Conservation (phyloP, 2,113 vertebrate genomes). For the Centropus bengalensis region DNA sequence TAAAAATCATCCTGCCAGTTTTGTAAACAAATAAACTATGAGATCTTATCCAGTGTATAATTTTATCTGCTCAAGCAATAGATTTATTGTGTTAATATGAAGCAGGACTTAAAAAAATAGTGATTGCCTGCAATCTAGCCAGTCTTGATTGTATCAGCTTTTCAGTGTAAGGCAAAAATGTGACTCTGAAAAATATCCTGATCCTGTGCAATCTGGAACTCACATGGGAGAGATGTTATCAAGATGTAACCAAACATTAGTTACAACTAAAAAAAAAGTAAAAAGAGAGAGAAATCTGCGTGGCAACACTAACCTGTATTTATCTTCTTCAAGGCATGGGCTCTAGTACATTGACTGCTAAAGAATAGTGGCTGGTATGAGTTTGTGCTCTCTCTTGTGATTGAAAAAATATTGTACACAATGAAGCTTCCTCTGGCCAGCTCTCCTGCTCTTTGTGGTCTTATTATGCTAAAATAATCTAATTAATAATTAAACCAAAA, state of each 20-base stretch:
- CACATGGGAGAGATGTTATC: constrained; percentile 56
- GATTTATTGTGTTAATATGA: constrained; percentile 76
- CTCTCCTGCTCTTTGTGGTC: not conserved
- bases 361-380: not conserved
- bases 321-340: not conserved
- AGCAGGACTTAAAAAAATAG: constrained; percentile 68
- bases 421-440: not conserved
- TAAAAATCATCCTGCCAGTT: constrained; percentile 65
- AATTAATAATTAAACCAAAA: not conserved
- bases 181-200: constrained; percentile 63
- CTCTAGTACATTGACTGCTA: not conserved
- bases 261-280: not conserved
- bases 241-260: constrained; percentile 27
- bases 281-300: not conserved
- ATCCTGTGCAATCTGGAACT: constrained; percentile 51
- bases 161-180: constrained; percentile 46
- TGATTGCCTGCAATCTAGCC: constrained; percentile 61
- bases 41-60: constrained; percentile 64
- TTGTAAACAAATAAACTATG: constrained; percentile 66
- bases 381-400: not conserved
- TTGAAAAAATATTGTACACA: not conserved
- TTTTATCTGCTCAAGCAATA: constrained; percentile 65
- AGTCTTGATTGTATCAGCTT: constrained; percentile 70
- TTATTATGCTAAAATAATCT: not conserved
- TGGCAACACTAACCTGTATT: constrained; percentile 4